Base-by-base conservation (phyloP, 2,888 invertebrate genomes). In the Pterostichus niger region DNA sequence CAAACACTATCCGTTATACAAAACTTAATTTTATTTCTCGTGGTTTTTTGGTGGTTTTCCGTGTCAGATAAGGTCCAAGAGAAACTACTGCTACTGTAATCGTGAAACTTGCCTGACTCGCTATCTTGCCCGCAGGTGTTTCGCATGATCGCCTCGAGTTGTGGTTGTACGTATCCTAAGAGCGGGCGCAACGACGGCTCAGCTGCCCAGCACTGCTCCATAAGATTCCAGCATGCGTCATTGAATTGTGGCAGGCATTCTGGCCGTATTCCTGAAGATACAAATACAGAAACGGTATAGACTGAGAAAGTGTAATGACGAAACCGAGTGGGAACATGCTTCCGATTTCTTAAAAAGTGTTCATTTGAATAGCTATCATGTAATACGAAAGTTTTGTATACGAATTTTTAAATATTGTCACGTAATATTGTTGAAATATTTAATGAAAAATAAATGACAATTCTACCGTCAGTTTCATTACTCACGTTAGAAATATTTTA, bases 121-220 rank as follows among this genome's bases (percentile, higher is more conserved):
- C 49, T 75, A 46, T 82, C 76, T 35, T 77, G 64, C 33, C 7
- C 40, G 15, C 76, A 46, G 24, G 83, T 52, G 40, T 75, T 75
- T 46, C 49, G 61, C 83, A 83, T 83, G 49, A 94, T 93, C 7
- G 89, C 89, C 86, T 94, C 92, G 1, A 97, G 91, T 33, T 92
- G 91, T 0, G 93, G 93, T 86, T 96, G 94, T 0, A 97, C 93
- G 86, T 95, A 93, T 1, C 97, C 97, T 0, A 96, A 91, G n/a
- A 96, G 90, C 0, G 97, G 96, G 11, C 97, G 90, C 84, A 92
- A 91, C 0, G 91, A 88, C 0, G 96, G 95, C 84, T 96, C 95
- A 0, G 94, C 93, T 40, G 94, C 92, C 97, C 97, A 97, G 88
- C 97, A 97, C 49, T 94, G 92, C 88, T 94, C 92, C 97, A 97